Evolutionary conservation across 2,797 vertebrate genomes (phyloP), one percentile per base, ranked within the genome.

Genomic region (Hapalemur alaotrensis): DNA sequence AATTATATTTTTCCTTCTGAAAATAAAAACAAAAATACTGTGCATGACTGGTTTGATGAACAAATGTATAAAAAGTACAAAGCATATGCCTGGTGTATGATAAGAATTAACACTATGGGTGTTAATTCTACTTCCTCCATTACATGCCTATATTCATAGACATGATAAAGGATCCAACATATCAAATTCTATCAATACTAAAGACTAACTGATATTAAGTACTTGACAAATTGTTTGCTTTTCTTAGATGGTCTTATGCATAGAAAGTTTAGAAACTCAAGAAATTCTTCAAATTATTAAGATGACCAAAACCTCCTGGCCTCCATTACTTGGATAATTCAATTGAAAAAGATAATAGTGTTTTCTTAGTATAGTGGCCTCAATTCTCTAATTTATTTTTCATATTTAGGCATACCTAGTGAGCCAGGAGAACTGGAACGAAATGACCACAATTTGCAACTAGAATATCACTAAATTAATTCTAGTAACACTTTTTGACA

Each of bases 301-400:
- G 69, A 70, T 85, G n/a, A 43, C n/a, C 57, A 20, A 90, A 89
- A 92, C 1, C 0, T 18, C 30, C 46, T 88, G 61, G 23, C 46
- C 41, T 96, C 41, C 82, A 80, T 93, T 96, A 84, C 28, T 65
- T 89, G 75, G 65, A 70, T 69, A 89, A 89, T 93, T 92, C 22
- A 92, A 50, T 50, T 80, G 43, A 81, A 97, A 95, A 89, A 84
- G 38, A 72, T 20, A 11, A 6, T 1, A 82, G 28, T 65, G 43
- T 81, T 89, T 95, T 92, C 20, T 88, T 73, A 82, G 2, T 20
- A 72, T 61, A 83, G 82, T 86, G 57, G 14, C 35, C 67, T 86
- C 38, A 80, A 52, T 70, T 93, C 28, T 81, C 48, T 92, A 12
- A 63, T 94, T 50, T 65, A 61, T 87, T 93, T 86, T 95, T 5